Conservation (phyloP, 1,140 invertebrate genomes). For the Papilio glaucus region DNA sequence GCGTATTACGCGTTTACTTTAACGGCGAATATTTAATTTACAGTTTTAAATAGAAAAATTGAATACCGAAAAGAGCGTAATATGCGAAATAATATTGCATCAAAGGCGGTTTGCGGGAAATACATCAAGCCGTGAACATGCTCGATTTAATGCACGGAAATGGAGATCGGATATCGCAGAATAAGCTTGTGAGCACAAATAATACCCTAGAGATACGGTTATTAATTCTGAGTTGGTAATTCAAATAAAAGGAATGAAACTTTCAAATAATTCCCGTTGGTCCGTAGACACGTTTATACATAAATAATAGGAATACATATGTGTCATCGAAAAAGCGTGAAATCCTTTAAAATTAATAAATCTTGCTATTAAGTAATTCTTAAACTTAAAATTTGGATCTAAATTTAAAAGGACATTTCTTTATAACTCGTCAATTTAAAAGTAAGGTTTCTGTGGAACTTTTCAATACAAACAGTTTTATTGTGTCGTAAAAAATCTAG, state of each 20-base stretch:
- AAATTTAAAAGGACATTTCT: too few relatives aligned
- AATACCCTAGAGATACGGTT: background rate
- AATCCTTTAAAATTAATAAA: too few relatives aligned
- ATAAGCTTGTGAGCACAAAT: background rate
- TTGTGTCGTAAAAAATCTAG: background rate
- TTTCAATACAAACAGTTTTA: background rate
- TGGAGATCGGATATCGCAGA: background rate
- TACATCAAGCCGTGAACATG: background rate
- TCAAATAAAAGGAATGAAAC: background rate
- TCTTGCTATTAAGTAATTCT: too few relatives aligned
- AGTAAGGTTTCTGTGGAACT: background rate
- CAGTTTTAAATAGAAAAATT: too few relatives aligned
- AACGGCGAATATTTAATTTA: too few relatives aligned
- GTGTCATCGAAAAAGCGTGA: too few relatives aligned
- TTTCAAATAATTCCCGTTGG: background rate
- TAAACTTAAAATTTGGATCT: too few relatives aligned
- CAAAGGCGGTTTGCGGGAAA: background rate
- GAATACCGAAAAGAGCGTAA: background rate
- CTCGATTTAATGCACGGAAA: slow-evolving; percentile 4
- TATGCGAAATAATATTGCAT: background rate
- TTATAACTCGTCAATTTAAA: background rate
- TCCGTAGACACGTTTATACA: background rate
- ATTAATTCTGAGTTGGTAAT: background rate
- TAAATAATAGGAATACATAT: too few relatives aligned
- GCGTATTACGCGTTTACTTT: too few relatives aligned